Evolutionary conservation across 2,797 vertebrate genomes (phyloP), one percentile per base, ranked within the genome.

Genomic region (Streptopelia turtur): DNA sequence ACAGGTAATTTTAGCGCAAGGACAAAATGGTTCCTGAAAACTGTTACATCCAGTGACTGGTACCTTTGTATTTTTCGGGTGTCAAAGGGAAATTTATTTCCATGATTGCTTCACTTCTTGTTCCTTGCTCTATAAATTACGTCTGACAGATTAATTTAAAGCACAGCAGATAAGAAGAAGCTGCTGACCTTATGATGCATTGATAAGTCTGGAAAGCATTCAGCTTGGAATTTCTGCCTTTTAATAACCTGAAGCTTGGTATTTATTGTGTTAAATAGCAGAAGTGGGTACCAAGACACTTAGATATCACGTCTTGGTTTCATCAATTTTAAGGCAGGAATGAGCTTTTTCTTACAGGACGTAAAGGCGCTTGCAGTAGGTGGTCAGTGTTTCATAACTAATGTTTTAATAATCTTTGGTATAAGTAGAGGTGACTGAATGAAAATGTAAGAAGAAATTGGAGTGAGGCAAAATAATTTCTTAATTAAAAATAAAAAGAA

Each of bases 121-220:
- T 31, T 66, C 37, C 63, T 50, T 27, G 6, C 56, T 61, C 81
- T 52, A 18, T 87, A 70, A 83, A 70, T 82, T 79, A 63, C 20
- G 47, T 69, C 77, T 60, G 81, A 59, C 80, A 82, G 70, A 33
- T 81, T 84, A 87, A 84, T 86, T 79, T 84, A 55, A 93, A 74
- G 52, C 31, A 5, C 39, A 74, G 60, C 11, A 88, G 43, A 82
- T n/a, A 33, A 59, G 87, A 49, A 49, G 88, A 89, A 59, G 63
- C 69, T 50, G 3, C 69, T 68, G 55, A 64, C 70, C 47, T 72
- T 45, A n/a, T 25, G 70, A 65, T 56, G 33, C 52, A 20, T 64
- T 45, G 59, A 16, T 72, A 23, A 17, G 23, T n/a, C 50, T 83
- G 52, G 37, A 23, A 76, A 76, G 53, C 30, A 5, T 45, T 66